These are phyloP conservation scores for Zophobas morio DNA, from an alignment of 1,140 invertebrate genomes.

Conservation along the genomic window DNA sequence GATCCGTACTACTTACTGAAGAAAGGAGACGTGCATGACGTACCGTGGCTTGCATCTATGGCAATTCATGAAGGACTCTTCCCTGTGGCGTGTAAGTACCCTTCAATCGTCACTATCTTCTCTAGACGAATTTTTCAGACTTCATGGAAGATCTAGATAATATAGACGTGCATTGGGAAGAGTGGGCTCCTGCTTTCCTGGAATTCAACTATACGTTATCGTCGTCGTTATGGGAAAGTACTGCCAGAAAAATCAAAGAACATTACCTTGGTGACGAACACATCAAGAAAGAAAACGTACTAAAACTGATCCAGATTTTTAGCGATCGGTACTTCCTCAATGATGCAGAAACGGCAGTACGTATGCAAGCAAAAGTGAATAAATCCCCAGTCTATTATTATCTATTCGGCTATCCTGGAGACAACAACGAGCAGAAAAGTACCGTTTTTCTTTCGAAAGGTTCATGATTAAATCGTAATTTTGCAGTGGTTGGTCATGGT, in stretches of 20 bases:
- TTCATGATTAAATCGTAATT: too few species aligned
- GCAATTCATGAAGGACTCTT: constrained; percentile 63
- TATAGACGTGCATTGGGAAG: constrained; percentile 1
- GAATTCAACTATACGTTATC: constrained; percentile 27
- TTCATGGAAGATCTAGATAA: neutral
- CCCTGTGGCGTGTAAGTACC: constrained; percentile 59
- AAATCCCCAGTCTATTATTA: constrained; percentile 73
- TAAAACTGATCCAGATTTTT: constrained; percentile 66
- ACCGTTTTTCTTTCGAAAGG: too few species aligned
- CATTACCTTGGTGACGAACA: constrained; percentile 1
- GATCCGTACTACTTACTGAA: constrained; percentile 69
- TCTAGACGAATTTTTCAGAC: neutral
- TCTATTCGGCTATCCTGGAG: constrained; percentile 68
- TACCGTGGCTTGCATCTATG: constrained; percentile 61
- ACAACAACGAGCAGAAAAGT: neutral
- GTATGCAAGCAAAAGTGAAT: constrained; percentile 70
- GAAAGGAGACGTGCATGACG: constrained; percentile 63
- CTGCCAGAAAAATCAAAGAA: constrained; percentile 30
- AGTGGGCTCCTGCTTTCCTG: constrained; percentile 3
- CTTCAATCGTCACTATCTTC: neutral
- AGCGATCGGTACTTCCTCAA: constrained; percentile 73
- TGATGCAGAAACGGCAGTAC: constrained; percentile 70
- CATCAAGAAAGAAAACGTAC: neutral
- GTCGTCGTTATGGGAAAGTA: neutral
- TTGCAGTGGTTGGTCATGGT: constrained; percentile 10